Percentiles rank a stretch among this genome's conserved stretches.
Evolutionary conservation across 2,888 invertebrate genomes (phyloP).

Genomic region (Deroplatys truncata): DNA sequence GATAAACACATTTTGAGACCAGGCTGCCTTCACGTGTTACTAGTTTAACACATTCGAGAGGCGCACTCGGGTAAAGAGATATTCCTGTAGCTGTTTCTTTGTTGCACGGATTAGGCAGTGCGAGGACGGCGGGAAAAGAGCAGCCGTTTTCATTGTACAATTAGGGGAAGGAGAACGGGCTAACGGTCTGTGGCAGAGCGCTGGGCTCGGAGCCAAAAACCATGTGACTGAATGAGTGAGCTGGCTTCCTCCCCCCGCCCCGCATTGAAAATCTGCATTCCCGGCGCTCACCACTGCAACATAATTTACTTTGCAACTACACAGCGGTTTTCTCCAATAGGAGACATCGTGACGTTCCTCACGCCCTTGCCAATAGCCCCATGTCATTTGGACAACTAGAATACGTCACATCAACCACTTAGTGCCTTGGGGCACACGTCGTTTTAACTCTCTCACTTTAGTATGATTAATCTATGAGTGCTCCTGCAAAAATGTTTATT

Average conservation of each 20-base stretch:
- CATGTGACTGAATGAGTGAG: not conserved
- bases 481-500: no score
- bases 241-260: not conserved
- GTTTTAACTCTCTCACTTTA: no score
- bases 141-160: not conserved
- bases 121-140: not conserved
- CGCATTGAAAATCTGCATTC: not conserved
- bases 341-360: no score
- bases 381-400: no score
- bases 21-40: no score
- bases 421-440: no score
- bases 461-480: no score
- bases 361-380: not conserved
- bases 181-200: not conserved
- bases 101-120: not conserved
- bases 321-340: not conserved
- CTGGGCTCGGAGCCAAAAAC: not conserved
- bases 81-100: no score
- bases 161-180: not conserved
- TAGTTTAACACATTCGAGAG: no score
- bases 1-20: no score
- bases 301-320: not conserved
- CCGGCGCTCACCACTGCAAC: not conserved
- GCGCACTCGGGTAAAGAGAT: no score
- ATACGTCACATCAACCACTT: no score